Evolutionary conservation across 2,888 invertebrate species (phyloP), one percentile per base, ranked within the genome.

Genomic region (Portevinia maculata): DNA sequence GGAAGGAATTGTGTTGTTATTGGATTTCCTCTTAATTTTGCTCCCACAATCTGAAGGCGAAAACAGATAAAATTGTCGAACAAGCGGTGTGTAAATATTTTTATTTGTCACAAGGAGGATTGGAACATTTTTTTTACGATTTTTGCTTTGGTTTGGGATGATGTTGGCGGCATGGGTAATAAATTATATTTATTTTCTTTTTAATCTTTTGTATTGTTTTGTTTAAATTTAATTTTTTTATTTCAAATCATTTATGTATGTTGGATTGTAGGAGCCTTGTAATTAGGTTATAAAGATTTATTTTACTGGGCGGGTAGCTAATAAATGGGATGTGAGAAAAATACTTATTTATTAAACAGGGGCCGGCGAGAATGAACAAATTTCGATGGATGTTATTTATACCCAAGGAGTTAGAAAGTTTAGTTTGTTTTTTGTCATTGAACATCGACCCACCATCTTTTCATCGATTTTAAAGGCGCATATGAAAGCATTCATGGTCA

Each of bases 171-270:
- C 6, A 15, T n/a, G 28, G 32, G 41, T 19, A 24, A 62, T 73
- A 64, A 73, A 62, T 73, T 73, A 55, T 55, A 73, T 73, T 73
- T 73, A 62, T 73, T 46, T 73, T 34, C 60, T 46, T 67, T 67
- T 71, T 32, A 59, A 71, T 52, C 65, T 53, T 59, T 59, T 37
- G 44, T 34, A 57, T 52, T 64, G 50, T 71, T 57, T 55, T 52
- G 50, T 70, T 64, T 32, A 48, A 41, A 65, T n/a, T n/a, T n/a
- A n/a, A n/a, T n/a, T n/a, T n/a, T 55, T 55, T 41, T 46, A 60
- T 39, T 75, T 41, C 44, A 65, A 57, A 55, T 64, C 57, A 32
- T 69, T 69, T 69, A 59, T 69, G 39, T 53, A 17, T n/a, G n/a
- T n/a, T n/a, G n/a, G n/a, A n/a, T n/a, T n/a, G n/a, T 17, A 44